phyloP scores from a whole-genome alignment of 2,888 invertebrate species.

The Cremastinae sp. region DNA sequence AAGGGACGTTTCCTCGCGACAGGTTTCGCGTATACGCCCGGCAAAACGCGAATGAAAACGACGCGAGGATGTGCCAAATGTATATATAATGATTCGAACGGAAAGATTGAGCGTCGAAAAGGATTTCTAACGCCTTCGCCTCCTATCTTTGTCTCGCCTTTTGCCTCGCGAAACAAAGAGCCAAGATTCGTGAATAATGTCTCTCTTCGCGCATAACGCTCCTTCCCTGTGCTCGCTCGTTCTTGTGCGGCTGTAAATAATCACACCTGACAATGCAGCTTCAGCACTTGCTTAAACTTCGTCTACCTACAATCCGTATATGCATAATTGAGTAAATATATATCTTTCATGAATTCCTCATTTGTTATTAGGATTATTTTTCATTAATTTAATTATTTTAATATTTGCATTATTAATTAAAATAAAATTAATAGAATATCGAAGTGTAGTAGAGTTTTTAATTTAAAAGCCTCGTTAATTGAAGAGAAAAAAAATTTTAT shows the following conservation, averaged over 20 bases:
- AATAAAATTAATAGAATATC: too few species aligned
- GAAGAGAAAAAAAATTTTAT: too few species aligned
- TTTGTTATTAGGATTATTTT: too few species aligned
- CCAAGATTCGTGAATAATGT: constrained; percentile 48
- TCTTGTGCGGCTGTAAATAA: constrained; percentile 29
- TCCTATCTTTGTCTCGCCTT: constrained; percentile 11
- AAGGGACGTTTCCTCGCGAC: constrained; percentile 39
- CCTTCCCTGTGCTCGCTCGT: constrained; percentile 23
- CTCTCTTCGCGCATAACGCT: constrained; percentile 19
- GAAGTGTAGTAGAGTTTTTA: too few species aligned
- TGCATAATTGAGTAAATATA: too few species aligned
- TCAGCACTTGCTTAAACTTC: neutral
- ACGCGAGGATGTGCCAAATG: constrained; percentile 20
- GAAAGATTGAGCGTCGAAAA: constrained; percentile 47
- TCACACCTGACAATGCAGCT: constrained; percentile 8
- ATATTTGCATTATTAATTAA: too few species aligned
- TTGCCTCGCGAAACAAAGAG: constrained; percentile 13
- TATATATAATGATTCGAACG: constrained; percentile 39
- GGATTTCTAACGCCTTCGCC: constrained; percentile 42
- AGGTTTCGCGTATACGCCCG: constrained; percentile 36
- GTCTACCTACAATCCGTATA: neutral
- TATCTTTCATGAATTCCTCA: too few species aligned
- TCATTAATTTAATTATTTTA: too few species aligned
- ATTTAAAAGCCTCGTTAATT: too few species aligned
- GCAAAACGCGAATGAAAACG: constrained; percentile 4